Evolutionary conservation across 2,888 invertebrate genomes (phyloP), one percentile per base, ranked within the genome.

Genomic region (Plusia festucae): DNA sequence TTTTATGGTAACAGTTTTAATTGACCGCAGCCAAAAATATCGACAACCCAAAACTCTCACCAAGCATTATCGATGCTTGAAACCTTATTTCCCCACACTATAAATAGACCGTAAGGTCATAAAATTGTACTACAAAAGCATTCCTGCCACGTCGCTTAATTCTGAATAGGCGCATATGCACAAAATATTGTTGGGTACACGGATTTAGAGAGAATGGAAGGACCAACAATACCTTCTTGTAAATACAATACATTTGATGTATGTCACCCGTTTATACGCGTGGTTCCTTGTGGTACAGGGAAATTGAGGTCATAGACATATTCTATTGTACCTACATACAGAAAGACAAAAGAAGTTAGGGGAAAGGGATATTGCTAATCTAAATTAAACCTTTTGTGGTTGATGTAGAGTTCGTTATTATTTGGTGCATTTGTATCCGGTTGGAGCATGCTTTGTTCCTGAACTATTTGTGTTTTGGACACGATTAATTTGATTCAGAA

Each of bases 41-140:
- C 30, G 30, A 9, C 30, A 30, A 30, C 9, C 30, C 0, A 30
- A 30, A 8, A 30, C 1, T 6, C 40, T n/a, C 7, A 44, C 24
- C 24, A 24, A 24, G 5, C 5, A 34, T 2, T 53, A 78, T 80
- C 78, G 78, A 80, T 63, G 73, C 68, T 32, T 58, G 44, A 18
- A 65, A 60, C 68, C 61, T 65, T 46, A 53, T 13, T 16, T 16
- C 54, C 78, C 60, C 84, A 70, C 89, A 63, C 85, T 88, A 85
- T 4, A 64, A 82, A 84, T 83, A 86, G 84, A 83, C 79, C 81
- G 80, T 83, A 80, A 76, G 78, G 78, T 86, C 89, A 84, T 90
- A 89, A 90, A 88, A 86, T 73, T 83, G 83, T 81, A 81, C 76
- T 80, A 88, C 90, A 91, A 90, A 88, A 79, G 90, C 84, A 90